phyloP scores from a whole-genome alignment of 2,797 vertebrate species.

The Nyctalus aviator region DNA sequence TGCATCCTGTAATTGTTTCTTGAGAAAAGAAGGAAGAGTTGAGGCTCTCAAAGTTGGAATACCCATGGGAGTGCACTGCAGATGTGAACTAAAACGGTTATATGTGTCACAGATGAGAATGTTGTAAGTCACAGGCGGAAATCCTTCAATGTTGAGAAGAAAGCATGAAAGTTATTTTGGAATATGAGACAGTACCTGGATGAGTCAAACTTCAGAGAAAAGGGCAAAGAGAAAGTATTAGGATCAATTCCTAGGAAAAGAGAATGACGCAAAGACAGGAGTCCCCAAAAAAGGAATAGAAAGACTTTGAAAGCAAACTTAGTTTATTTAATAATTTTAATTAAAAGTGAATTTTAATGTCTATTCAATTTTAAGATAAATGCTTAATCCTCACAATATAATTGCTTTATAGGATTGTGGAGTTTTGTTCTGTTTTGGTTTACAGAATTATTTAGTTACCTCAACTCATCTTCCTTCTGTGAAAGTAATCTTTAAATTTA shows the following conservation, averaged over 20 bases:
- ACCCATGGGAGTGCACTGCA: not conserved
- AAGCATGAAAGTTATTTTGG: conserved; percentile 28
- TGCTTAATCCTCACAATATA: not conserved
- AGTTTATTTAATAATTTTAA: not conserved
- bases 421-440: not conserved
- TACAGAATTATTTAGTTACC: not conserved
- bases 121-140: not conserved
- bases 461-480: not conserved
- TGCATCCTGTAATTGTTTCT: conserved; percentile 17
- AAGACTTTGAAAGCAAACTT: not conserved
- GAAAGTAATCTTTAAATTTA: not conserved
- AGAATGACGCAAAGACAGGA: not conserved
- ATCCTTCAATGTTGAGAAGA: conserved; percentile 5
- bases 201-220: not conserved
- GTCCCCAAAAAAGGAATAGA: not conserved
- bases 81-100: conserved; percentile 11
- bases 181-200: not conserved
- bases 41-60: not conserved
- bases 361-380: not conserved
- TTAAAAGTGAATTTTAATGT: not conserved
- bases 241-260: not conserved
- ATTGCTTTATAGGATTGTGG: not conserved
- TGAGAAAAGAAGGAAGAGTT: conserved; percentile 25
- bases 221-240: not conserved
- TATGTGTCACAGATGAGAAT: conserved; percentile 23